Percentiles rank a stretch among this genome's conserved stretches.
Conservation (phyloP, 2,113 vertebrate genomes). For the Channa argus region DNA sequence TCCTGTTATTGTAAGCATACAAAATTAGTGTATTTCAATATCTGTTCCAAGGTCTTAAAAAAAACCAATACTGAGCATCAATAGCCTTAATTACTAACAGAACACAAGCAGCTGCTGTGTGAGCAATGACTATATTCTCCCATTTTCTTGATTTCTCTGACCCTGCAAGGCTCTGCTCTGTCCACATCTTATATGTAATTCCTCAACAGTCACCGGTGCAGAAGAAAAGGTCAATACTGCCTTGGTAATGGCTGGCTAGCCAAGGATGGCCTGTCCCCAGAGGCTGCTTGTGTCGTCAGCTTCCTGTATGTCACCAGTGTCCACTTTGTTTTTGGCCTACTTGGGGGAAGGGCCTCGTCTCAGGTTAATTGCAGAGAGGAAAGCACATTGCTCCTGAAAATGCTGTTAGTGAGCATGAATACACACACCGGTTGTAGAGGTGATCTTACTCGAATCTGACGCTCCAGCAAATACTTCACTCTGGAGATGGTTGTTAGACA, state of each 20-base stretch:
- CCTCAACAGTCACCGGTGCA: slow-evolving; percentile 14
- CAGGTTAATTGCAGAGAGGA: slow-evolving; percentile 41
- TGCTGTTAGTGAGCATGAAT: neutral
- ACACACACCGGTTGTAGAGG: neutral
- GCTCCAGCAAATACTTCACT: no score
- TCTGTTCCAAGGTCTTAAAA: slow-evolving; percentile 1
- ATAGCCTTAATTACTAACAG: neutral
- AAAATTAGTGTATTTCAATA: neutral
- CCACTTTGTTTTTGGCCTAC: slow-evolving; percentile 31
- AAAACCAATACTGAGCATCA: neutral
- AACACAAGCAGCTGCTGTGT: neutral
- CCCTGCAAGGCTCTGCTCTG: neutral
- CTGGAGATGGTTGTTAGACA: no score
- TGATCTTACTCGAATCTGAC: no score
- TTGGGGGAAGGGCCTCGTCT: slow-evolving; percentile 43
- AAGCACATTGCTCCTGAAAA: slow-evolving; percentile 22
- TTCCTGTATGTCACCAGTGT: slow-evolving; percentile 20
- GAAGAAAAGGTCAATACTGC: slow-evolving; percentile 44
- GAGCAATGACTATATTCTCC: slow-evolving; percentile 11
- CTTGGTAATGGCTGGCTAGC: slow-evolving; percentile 21
- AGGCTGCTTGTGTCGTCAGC: slow-evolving; percentile 44
- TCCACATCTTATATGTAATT: slow-evolving; percentile 30
- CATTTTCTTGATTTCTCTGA: slow-evolving; percentile 14
- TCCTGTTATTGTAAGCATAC: neutral
- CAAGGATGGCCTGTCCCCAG: slow-evolving; percentile 48